A percentile compares a stretch with the other conserved stretches of the same genome.
Evolutionary conservation across 2,888 invertebrate species (phyloP).

Genomic region (Myopa testacea): DNA sequence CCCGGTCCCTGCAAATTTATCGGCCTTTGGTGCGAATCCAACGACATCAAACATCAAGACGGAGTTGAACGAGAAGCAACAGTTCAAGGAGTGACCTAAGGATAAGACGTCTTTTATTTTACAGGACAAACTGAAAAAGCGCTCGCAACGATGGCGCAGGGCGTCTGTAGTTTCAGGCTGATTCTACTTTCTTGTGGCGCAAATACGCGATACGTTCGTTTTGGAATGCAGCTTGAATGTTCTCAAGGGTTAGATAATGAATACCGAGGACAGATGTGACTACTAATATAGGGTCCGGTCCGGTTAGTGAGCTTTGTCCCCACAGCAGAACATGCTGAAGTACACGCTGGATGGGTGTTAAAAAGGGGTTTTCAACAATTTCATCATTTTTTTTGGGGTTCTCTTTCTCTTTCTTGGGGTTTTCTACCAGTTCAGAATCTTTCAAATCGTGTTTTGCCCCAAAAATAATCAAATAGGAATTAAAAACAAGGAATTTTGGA

Average conservation of each 20-base stretch:
- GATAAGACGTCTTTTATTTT: background rate
- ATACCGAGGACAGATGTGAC: background rate
- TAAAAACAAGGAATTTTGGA: too few species aligned
- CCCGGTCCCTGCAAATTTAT: slow-evolving; percentile 56
- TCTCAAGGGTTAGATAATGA: slow-evolving; percentile 4
- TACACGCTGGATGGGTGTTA: too few species aligned
- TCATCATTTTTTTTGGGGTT: too few species aligned
- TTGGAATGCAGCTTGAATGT: background rate
- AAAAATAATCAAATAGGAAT: too few species aligned
- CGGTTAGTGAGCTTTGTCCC: background rate
- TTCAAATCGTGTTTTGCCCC: too few species aligned
- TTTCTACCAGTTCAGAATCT: too few species aligned
- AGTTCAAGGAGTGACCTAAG: slow-evolving; percentile 53
- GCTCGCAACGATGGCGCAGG: too few species aligned
- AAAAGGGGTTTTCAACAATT: too few species aligned
- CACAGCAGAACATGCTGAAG: background rate
- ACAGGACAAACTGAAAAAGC: background rate
- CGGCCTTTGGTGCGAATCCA: slow-evolving; percentile 55
- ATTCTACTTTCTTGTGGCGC: too few species aligned
- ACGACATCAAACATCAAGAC: slow-evolving; percentile 53
- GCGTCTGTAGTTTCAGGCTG: too few species aligned
- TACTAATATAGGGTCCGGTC: background rate
- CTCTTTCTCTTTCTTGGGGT: too few species aligned
- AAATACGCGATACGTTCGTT: too few species aligned
- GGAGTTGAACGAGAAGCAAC: slow-evolving; percentile 57